phyloP scores from a whole-genome alignment of 1,140 invertebrate genomes.

The Brachionus angularis region DNA sequence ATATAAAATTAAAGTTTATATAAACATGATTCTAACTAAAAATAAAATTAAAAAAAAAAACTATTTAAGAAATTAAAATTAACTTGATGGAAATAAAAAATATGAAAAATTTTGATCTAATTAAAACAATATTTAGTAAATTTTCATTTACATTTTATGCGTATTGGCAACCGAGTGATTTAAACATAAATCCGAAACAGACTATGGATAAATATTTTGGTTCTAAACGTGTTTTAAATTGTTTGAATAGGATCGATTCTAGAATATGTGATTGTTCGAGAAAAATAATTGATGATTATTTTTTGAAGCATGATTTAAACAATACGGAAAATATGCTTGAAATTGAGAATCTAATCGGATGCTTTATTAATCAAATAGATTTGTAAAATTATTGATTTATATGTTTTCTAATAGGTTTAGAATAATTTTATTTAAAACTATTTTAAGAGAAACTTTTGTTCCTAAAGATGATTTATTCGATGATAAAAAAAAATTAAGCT shows the following conservation, averaged over 20 bases:
- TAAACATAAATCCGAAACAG: background rate
- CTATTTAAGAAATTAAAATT: background rate
- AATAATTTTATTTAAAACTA: background rate
- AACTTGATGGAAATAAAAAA: background rate
- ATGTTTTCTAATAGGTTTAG: background rate
- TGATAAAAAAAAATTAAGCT: background rate
- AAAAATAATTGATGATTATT: background rate
- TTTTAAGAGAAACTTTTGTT: background rate
- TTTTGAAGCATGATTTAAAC: background rate
- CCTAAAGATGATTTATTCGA: too few relatives aligned
- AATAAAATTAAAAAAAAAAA: too few relatives aligned
- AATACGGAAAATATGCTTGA: conserved; percentile 1
- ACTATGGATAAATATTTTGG: background rate
- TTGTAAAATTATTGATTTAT: too few relatives aligned
- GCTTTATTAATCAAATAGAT: background rate
- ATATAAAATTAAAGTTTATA: background rate
- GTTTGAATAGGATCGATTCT: conserved; percentile 17
- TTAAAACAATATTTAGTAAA: background rate
- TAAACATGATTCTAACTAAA: background rate
- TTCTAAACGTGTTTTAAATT: background rate
- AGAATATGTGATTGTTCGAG: background rate
- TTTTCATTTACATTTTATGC: conserved; percentile 5
- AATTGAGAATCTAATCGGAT: too few relatives aligned
- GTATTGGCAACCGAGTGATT: background rate
- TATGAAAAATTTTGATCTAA: conserved; percentile 1